Evolutionary conservation across 2,113 vertebrate species (phyloP), one percentile per base, ranked within the genome.

Genomic region (Gavia stellata): DNA sequence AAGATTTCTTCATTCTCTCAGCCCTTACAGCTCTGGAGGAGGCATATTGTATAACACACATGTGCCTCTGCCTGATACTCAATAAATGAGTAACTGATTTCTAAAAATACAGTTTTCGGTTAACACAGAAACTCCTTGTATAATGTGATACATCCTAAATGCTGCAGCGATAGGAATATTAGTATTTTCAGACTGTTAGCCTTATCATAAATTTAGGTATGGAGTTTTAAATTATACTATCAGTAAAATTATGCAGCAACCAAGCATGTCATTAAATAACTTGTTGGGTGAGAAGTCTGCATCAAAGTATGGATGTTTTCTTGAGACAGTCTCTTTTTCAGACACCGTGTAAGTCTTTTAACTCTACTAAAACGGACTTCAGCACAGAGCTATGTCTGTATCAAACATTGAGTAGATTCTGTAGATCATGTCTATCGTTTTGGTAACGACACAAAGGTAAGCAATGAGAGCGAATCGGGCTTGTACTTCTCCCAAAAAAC

Each of bases 311-410:
- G 74, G 61, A 13, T n/a, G 26, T 40, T 81, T 66, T 45, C 80
- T 38, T 63, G 83, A 70, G 38, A 12, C 14, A 40, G 10, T 3
- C 33, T 53, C 29, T 20, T 56, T 55, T 70, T 59, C 68, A 74
- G 59, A 15, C 20, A 12, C 29, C 1, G 0, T 6, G 1, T 20
- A 10, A 67, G 18, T 19, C 59, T 63, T 47, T 26, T 20, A 45
- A 28, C 58, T 72, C 26, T 56, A 1, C 50, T 73, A 3, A 62
- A 53, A 31, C 2, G 9, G 34, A 15, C 33, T 55, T 67, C 12
- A 59, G 73, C 42, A 19, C 63, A 36, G 61, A 74, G 23, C 61
- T 55, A 0, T 36, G 50, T 50, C 65, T 42, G 15, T 63, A 3
- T 31, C 68, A 49, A 45, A 38, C 47, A 7, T 5, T 7, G 47